Evolutionary conservation across 2,888 invertebrate genomes (phyloP).

Genomic region (Tachina lurida): DNA sequence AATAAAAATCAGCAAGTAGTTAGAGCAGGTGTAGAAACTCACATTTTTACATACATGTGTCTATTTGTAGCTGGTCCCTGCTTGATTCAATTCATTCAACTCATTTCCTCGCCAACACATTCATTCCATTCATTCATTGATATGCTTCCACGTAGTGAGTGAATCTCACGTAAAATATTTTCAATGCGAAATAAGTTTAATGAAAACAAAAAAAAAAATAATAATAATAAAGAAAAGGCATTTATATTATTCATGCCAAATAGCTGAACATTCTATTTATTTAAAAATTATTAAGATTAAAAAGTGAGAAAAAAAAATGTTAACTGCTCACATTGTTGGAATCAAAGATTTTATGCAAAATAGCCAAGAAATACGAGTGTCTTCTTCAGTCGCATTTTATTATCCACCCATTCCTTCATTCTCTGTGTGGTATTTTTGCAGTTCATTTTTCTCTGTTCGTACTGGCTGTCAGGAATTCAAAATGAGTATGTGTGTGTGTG

Average conservation of each 20-base stretch:
- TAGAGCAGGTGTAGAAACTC: too few relatives aligned
- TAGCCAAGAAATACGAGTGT: constrained; percentile 16
- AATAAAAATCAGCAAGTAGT: too few relatives aligned
- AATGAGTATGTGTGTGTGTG: constrained; percentile 22
- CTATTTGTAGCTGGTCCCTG: constrained; percentile 16
- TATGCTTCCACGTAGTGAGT: neutral
- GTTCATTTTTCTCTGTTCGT: neutral
- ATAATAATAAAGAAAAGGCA: constrained; percentile 12
- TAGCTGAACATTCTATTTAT: constrained; percentile 58
- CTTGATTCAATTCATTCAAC: constrained; percentile 4
- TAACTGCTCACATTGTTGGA: neutral
- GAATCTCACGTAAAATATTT: neutral
- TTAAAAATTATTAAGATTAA: constrained; percentile 51
- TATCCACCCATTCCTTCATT: neutral
- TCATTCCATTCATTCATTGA: neutral
- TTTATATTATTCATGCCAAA: constrained; percentile 46
- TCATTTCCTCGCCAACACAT: constrained; percentile 2
- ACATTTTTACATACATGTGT: neutral
- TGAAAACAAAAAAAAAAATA: neutral
- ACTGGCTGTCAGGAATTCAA: constrained; percentile 9
- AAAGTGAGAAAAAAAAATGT: constrained; percentile 20
- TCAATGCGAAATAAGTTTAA: neutral
- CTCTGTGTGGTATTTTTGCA: neutral
- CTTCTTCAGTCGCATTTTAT: constrained; percentile 24
- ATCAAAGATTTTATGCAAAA: constrained; percentile 41